Base-by-base conservation (phyloP, 2,797 vertebrate genomes). In the Pitangus sulphuratus region DNA sequence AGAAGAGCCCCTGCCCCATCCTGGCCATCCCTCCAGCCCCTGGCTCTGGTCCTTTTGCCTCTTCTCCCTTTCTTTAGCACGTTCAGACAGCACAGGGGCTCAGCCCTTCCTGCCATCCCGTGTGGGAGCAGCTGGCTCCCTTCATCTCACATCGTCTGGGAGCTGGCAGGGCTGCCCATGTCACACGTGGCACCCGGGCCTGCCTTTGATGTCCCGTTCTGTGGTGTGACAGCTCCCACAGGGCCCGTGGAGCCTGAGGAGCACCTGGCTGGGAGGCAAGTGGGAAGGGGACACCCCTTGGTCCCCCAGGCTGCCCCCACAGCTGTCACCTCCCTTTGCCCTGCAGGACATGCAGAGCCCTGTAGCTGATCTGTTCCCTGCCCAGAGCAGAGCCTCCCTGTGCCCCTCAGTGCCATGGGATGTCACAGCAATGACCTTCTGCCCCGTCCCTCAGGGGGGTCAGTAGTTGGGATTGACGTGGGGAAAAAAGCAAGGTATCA, bases 71-170 rank as follows among this genome's bases (percentile, higher is more conserved):
- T 37, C 62, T 53, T 72, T 42, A 2, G 11, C 72, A 40, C n/a
- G 3, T 15, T 57, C 5, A 62, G 44, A 7, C 74, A 89, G 60
- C 2, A 0, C 3, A 45, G 50, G 60, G 82, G 9, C 78, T 89
- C 0, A 0, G 53, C 64, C 80, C n/a, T 53, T 85, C 71, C 60
- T 70, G 42, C 51, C 0, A 0, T 33, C 37, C 71, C 0, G 0
- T 2, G 22, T 7, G 31, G 56, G 53, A 91, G 5, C 90, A 96
- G 95, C 84, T 8, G 25, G 16, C 42, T 93, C n/a, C 64, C 75
- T 92, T 97, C 95, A 75, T 89, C 79, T 86, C 95, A 91, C 92
- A 83, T 92, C 78, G 51, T 93, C 70, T 8, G 6, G 90, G 80
- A 53, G 51, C 69, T 91, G 90, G 60, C 25, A 6, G 71, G 42